Evolutionary conservation across 1,140 invertebrate genomes (phyloP).

Genomic region (Trichonephila inaurata): DNA sequence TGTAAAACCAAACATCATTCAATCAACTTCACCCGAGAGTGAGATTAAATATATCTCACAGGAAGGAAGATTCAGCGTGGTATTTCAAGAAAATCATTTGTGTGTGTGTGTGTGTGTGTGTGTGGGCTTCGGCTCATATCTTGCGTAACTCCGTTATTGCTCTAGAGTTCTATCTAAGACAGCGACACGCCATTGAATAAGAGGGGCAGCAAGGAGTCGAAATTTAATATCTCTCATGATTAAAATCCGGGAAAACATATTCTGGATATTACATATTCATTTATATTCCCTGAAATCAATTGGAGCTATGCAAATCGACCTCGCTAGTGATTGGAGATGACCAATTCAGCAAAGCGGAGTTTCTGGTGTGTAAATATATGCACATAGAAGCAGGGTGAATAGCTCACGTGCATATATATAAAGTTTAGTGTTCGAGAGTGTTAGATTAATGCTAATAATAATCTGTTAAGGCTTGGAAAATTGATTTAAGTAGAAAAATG

Average conservation of each 20-base stretch:
- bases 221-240: slow-evolving; percentile 74
- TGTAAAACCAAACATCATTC: slow-evolving; percentile 22
- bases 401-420: slow-evolving; percentile 35
- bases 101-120: too few species aligned
- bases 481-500: slow-evolving; percentile 61
- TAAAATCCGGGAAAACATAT: slow-evolving; percentile 65
- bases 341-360: slow-evolving; percentile 49
- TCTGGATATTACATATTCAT: slow-evolving; percentile 66
- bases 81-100: slow-evolving; percentile 46
- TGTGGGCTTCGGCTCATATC: neutral
- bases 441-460: slow-evolving; percentile 54
- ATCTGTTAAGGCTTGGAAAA: slow-evolving; percentile 21
- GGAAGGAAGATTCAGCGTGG: neutral
- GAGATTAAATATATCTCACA: slow-evolving; percentile 27
- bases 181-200: neutral
- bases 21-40: slow-evolving; percentile 1
- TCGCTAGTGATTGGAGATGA: slow-evolving; percentile 55
- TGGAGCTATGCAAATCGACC: slow-evolving; percentile 68
- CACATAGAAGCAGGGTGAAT: neutral
- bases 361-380: slow-evolving; percentile 62
- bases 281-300: slow-evolving; percentile 71
- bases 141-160: slow-evolving; percentile 35
- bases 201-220: slow-evolving; percentile 43
- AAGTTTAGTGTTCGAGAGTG: slow-evolving; percentile 43
- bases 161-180: neutral